Base-by-base conservation (phyloP, 2,113 vertebrate genomes). In the Microtus montanus region DNA sequence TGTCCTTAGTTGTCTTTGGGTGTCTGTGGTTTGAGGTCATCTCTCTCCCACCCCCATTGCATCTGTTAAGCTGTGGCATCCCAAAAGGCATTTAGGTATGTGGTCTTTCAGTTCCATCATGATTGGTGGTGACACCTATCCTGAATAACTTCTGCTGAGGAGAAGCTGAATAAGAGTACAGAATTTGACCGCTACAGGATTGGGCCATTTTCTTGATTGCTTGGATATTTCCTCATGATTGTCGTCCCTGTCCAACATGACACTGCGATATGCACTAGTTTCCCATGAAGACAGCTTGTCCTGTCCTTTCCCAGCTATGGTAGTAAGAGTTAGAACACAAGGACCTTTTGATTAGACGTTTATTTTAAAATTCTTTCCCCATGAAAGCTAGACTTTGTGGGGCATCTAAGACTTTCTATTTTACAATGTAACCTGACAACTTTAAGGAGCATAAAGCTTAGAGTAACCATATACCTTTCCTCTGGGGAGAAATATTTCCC, bases 281-380 rank as follows among this genome's bases (percentile, higher is more conserved):
- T 52, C 68, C 30, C 52, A 44, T n/a, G 24, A 35, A 71, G 93
- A 52, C 94, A 85, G 26, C 73, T 38, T 52, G 4, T 19, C 54
- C 35, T 4, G 2, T 38, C 58, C 61, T 89, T 66, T 78, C 22
- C n/a, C 68, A 73, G 41, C 44, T 88, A 75, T 84, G 79, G 89
- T 70, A 38, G 89, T 70, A 47, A 91, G 83, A 91, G 91, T 54
- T 44, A 75, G 79, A 61, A 33, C 80, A 49, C 61, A 91, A 77
- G 58, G 44, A 71, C 15, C 44, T 95, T 94, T 94, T 82, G 88
- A 82, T 19, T 91, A 63, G 47, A 68, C 38, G 17, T 63, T 93
- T n/a, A 1, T 79, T 49, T 90, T 54, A 41, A 41, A 26, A 89
- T 41, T 38, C 20, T 91, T n/a, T 96, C 24, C 49, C 68, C 17